A percentile compares a stretch with the other conserved stretches of the same genome.
These are phyloP conservation scores for Pseudotriccus pelzelni DNA, from an alignment of 2,797 vertebrate species.

Conservation along the genomic window DNA sequence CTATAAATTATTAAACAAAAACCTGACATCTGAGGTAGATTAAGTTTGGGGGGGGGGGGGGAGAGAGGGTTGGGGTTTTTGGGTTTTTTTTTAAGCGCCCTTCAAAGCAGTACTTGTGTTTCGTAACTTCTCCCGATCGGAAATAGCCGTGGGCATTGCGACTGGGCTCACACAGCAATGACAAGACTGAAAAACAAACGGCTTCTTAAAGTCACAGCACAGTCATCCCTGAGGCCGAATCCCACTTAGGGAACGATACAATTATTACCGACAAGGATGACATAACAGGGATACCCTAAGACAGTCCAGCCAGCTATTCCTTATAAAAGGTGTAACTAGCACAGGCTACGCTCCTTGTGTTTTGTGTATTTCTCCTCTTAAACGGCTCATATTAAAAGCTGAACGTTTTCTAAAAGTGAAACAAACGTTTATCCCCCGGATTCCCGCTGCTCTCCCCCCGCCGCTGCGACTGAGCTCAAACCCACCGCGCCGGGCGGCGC, in stretches of 20 bases:
- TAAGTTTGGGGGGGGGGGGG: not conserved
- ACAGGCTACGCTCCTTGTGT: not conserved
- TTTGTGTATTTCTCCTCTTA: not conserved
- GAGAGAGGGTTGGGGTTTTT: too few species aligned
- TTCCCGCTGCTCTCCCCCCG: fast-evolving
- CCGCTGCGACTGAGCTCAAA: too few species aligned
- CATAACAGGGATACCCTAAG: not conserved
- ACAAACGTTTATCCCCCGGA: not conserved
- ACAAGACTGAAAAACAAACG: not conserved
- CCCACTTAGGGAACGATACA: not conserved
- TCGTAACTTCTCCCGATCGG: not conserved
- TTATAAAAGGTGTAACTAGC: not conserved
- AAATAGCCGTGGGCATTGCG: not conserved
- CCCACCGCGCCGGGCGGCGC: not conserved
- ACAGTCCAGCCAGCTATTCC: not conserved
- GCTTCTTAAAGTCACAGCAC: not conserved
- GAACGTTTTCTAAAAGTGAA: not conserved
- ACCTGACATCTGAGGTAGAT: not conserved
- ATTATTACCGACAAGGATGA: not conserved
- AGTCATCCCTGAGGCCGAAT: not conserved
- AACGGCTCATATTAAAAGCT: fast-evolving
- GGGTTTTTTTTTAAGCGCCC: not conserved
- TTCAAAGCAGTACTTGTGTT: not conserved
- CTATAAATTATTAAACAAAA: slow-evolving; percentile 20
- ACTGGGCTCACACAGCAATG: not conserved